A percentile compares a stretch with the other conserved stretches of the same genome.
Conservation (phyloP, 2,888 invertebrate genomes). For the Pandemis cinnamomeana region DNA sequence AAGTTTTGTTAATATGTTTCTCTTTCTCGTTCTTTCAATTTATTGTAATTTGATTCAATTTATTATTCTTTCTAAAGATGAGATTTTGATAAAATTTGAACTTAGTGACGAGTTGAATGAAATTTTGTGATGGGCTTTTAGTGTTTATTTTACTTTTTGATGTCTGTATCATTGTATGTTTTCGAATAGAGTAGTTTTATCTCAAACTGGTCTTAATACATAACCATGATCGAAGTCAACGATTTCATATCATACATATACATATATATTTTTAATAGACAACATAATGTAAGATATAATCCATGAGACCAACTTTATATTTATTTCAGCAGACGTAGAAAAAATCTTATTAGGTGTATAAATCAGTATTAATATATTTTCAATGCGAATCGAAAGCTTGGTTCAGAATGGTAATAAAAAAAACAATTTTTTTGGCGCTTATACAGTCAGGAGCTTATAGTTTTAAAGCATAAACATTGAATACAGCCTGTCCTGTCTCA, state of each 20-base stretch:
- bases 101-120: too few relatives aligned
- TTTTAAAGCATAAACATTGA: neutral
- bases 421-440: neutral
- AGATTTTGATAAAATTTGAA: neutral
- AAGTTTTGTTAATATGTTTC: neutral
- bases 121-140: slow-evolving; percentile 13
- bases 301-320: slow-evolving; percentile 25
- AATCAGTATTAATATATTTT: slow-evolving; percentile 5
- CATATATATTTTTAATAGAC: slow-evolving; percentile 21
- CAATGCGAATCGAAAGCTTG: neutral
- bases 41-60: neutral
- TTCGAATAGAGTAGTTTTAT: neutral
- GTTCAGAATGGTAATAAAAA: neutral
- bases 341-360: neutral
- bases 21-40: neutral
- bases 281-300: slow-evolving; percentile 6
- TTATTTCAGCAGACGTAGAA: slow-evolving; percentile 13
- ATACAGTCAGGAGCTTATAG: neutral
- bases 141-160: slow-evolving; percentile 25
- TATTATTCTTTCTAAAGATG: neutral
- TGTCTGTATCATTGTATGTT: slow-evolving; percentile 4
- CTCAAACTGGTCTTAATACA: neutral
- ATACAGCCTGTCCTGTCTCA: neutral
- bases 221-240: slow-evolving; percentile 11
- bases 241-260: slow-evolving; percentile 32